A percentile compares a stretch with the other conserved stretches of the same genome.
phyloP scores from a whole-genome alignment of 2,888 invertebrate species.

The Epistrophella euchroma region DNA sequence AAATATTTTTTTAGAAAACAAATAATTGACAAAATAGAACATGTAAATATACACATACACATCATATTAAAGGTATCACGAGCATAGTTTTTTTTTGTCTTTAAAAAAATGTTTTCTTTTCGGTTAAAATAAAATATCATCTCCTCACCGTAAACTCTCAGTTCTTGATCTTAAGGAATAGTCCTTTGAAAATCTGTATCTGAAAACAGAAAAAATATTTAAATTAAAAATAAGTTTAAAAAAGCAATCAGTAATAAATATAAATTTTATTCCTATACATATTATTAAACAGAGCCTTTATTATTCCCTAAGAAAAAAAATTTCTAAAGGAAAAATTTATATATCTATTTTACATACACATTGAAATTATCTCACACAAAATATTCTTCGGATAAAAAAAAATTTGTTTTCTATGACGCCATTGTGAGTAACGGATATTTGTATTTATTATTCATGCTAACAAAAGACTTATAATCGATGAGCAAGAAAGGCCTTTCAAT shows the following conservation, averaged over 20 bases:
- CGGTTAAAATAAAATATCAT: constrained; percentile 10
- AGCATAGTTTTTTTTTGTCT: constrained; percentile 28
- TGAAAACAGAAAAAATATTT: constrained; percentile 78
- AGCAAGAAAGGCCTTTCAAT: constrained; percentile 7
- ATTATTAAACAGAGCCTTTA: no score
- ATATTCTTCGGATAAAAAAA: not conserved
- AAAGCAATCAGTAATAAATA: no score
- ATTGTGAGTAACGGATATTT: not conserved
- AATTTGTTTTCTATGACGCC: not conserved
- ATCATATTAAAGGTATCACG: constrained; percentile 27
- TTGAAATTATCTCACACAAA: not conserved
- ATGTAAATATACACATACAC: constrained; percentile 39
- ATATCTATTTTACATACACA: no score
- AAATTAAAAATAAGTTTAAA: not conserved
- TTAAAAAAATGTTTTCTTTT: constrained; percentile 4
- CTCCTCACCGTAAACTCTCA: constrained; percentile 90
- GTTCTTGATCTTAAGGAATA: constrained; percentile 93
- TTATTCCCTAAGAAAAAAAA: no score
- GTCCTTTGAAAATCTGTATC: constrained; percentile 91
- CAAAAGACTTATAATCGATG: constrained; percentile 6
- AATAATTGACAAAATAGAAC: not conserved
- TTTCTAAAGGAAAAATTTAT: not conserved
- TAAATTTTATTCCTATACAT: no score
- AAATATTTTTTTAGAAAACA: not conserved
- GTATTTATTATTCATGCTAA: constrained; percentile 37